phyloP scores from a whole-genome alignment of 2,888 invertebrate species.

The Leucophenga maculata region DNA sequence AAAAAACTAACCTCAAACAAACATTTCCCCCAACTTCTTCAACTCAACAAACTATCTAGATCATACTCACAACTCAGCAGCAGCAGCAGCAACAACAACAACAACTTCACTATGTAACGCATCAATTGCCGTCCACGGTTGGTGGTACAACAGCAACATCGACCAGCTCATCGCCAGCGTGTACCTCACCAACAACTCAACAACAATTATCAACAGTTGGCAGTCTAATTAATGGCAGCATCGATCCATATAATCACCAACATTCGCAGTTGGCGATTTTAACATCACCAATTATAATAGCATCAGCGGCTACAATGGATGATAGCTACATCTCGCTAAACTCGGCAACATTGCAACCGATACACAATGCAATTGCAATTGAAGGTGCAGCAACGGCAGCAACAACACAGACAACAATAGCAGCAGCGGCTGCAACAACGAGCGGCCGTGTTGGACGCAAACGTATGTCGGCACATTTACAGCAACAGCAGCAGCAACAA shows the following conservation, averaged over 20 bases:
- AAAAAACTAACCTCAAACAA: slow-evolving; percentile 33
- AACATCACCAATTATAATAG: slow-evolving; percentile 54
- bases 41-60: slow-evolving; percentile 54
- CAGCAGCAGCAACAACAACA: slow-evolving; percentile 55
- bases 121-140: slow-evolving; percentile 54
- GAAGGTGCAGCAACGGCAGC: slow-evolving; percentile 43
- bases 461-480: slow-evolving; percentile 37
- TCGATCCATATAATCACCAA: neutral
- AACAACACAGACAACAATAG: slow-evolving; percentile 21
- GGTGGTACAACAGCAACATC: slow-evolving; percentile 59
- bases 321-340: slow-evolving; percentile 39
- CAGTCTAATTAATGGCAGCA: slow-evolving; percentile 49
- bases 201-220: slow-evolving; percentile 52
- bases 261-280: slow-evolving; percentile 62
- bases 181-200: slow-evolving; percentile 58
- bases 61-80: slow-evolving; percentile 65
- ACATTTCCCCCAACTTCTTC: slow-evolving; percentile 48
- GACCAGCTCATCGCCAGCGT: slow-evolving; percentile 64
- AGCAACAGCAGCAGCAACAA: slow-evolving; percentile 51
- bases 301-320: slow-evolving; percentile 55
- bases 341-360: slow-evolving; percentile 45
- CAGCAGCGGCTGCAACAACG: slow-evolving; percentile 41
- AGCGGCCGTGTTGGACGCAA: slow-evolving; percentile 42
- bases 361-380: slow-evolving; percentile 31
- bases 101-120: slow-evolving; percentile 54